These are phyloP conservation scores for Herpailurus yagouaroundi DNA, from an alignment of 2,113 vertebrate genomes.

Conservation along the genomic window DNA sequence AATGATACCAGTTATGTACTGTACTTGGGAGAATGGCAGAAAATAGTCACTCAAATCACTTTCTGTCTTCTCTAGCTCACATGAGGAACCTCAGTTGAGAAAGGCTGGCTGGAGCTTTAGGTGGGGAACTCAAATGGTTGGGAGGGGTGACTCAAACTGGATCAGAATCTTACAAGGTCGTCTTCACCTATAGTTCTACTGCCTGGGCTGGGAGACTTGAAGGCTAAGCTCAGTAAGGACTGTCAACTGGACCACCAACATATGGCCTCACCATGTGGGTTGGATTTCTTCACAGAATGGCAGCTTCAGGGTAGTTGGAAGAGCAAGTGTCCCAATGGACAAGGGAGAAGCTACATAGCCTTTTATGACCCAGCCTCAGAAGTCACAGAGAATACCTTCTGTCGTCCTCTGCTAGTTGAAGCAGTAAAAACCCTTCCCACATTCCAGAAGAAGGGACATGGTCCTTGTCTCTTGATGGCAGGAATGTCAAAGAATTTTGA, in stretches of 20 bases:
- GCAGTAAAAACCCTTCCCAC: background rate
- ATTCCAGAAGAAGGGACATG: background rate
- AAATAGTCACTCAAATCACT: background rate
- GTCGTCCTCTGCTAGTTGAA: background rate
- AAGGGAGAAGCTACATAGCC: background rate
- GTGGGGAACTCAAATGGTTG: background rate
- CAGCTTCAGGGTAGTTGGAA: background rate
- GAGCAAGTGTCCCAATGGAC: background rate
- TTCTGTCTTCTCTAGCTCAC: background rate
- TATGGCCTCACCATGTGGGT: background rate
- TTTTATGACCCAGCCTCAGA: background rate
- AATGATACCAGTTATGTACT: background rate
- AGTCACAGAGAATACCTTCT: background rate
- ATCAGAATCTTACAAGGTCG: background rate
- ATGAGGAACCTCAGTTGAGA: background rate
- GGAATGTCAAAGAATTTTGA: background rate
- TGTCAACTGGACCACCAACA: background rate
- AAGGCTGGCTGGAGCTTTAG: background rate
- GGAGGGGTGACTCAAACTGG: background rate
- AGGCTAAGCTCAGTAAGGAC: background rate
- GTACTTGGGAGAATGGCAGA: background rate
- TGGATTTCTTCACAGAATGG: background rate
- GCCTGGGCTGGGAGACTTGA: background rate
- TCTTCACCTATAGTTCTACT: background rate
- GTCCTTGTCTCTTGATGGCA: background rate